A percentile compares a stretch with the other conserved stretches of the same genome.
phyloP scores from a whole-genome alignment of 2,888 invertebrate genomes.

The Mongoloraphidia duomilia region DNA sequence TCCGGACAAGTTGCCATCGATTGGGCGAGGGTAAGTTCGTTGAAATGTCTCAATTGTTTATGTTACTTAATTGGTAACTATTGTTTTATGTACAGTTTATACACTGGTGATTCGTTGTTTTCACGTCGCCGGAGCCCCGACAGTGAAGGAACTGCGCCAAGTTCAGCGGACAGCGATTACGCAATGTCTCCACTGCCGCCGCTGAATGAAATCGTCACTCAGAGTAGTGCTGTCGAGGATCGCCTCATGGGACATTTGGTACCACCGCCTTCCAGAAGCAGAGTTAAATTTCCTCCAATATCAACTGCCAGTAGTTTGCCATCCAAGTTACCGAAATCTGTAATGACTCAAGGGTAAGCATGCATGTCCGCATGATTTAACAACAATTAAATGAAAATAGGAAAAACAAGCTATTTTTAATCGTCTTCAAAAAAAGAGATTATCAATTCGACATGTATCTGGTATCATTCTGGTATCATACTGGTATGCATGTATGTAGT shows the following conservation, averaged over 20 bases:
- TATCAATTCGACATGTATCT: too few species aligned
- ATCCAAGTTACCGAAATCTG: conserved; percentile 1
- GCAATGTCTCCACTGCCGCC: conserved; percentile 5
- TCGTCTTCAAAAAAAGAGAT: too few species aligned
- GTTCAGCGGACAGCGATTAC: conserved; percentile 6
- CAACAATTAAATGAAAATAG: too few species aligned
- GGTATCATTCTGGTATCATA: too few species aligned
- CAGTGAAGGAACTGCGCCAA: conserved; percentile 17
- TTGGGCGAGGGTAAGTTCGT: conserved; percentile 38
- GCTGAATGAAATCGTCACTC: not conserved
- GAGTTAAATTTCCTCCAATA: conserved; percentile 3
- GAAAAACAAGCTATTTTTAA: too few species aligned
- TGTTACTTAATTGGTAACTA: not conserved
- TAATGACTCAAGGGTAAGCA: not conserved
- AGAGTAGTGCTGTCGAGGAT: conserved; percentile 3
- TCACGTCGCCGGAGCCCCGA: conserved; percentile 13
- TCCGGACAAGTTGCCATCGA: conserved; percentile 45
- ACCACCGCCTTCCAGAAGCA: conserved; percentile 3
- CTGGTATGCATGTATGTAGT: too few species aligned
- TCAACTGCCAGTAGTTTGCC: conserved; percentile 5
- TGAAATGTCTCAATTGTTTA: too few species aligned
- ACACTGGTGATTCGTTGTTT: not conserved
- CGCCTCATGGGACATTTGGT: conserved; percentile 6
- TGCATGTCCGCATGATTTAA: too few species aligned
- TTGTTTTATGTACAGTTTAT: not conserved